Base-by-base conservation (phyloP, 2,888 invertebrate species). In the Busseola fusca region DNA sequence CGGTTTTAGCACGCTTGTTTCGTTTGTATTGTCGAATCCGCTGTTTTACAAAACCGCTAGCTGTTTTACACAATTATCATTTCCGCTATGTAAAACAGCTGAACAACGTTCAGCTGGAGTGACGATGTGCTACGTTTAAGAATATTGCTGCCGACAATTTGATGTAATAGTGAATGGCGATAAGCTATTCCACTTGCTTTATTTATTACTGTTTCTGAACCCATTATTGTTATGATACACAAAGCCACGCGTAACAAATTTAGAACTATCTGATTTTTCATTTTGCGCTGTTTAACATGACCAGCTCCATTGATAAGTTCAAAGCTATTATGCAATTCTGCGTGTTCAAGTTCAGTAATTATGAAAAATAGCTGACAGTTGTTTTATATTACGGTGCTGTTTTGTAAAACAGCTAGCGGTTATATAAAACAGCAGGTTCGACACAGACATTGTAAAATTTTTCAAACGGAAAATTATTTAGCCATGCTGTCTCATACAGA, bases 371-470 rank as follows among this genome's bases (percentile, higher is more conserved):
- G 45, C 18, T 45, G 2, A 45, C 1, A 45, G 18, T 45, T 18
- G 45, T 45, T 21, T 48, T 48, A 48, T 21, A 48, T 48, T 21
- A 48, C 9, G 9, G 9, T 21, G 21, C 48, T 21, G 21, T 48
- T 48, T 48, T 48, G 48, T 48, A 48, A 50, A 50, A 50, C 48
- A n/a, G 48, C n/a, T 50, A 50, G 48, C 48, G n/a, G 48, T 50
- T 50, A 50, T 50, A 10, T 50, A 50, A 48, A 48, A 48, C 48
- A 48, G 48, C 48, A 1, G 48, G 21, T 48, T 48, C 9, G 48
- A 48, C 21, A n/a, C 21, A 10, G 21, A 48, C 48, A 21, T 48
- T 48, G 21, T 48, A 48, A 48, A 21, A 48, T 9, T n/a, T 48
- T 21, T 48, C 0, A 21, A 9, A 21, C 10, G 21, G 1, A 48